Evolutionary conservation across 2,888 invertebrate genomes (phyloP).

Genomic region (Ennomos erosarius): DNA sequence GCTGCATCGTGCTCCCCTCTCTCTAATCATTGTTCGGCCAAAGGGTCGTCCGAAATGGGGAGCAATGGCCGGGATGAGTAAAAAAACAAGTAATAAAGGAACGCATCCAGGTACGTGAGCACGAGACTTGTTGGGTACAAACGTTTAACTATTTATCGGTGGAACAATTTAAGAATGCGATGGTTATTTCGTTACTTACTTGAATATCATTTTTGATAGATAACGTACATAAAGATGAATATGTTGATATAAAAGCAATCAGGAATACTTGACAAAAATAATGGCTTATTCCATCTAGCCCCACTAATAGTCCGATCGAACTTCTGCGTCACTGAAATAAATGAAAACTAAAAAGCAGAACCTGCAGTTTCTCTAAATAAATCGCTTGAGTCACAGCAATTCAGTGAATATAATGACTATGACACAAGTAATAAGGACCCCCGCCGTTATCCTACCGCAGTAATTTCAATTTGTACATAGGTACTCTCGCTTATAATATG

Average conservation of each 20-base stretch:
- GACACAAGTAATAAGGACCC: conserved; percentile 29
- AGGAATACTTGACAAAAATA: conserved; percentile 7
- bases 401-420: conserved; percentile 25
- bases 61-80: conserved; percentile 71
- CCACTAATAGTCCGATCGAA: no score
- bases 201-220: conserved; percentile 4
- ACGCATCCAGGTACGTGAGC: conserved; percentile 69
- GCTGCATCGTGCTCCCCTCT: conserved; percentile 79
- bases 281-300: no score
- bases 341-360: background rate
- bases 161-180: conserved; percentile 14
- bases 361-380: conserved; percentile 3
- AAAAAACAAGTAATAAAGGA: conserved; percentile 61
- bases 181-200: background rate
- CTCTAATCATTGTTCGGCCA: conserved; percentile 78
- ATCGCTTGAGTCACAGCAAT: conserved; percentile 16
- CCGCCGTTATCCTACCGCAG: conserved; percentile 28
- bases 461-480: conserved; percentile 38
- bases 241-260: conserved; percentile 13
- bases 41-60: conserved; percentile 78
- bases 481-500: conserved; percentile 17
- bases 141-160: conserved; percentile 25
- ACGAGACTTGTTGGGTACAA: conserved; percentile 42
- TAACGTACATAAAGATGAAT: background rate
- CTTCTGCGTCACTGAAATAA: no score